Conservation (phyloP, 1,140 invertebrate genomes). For the Drosophila auraria region DNA sequence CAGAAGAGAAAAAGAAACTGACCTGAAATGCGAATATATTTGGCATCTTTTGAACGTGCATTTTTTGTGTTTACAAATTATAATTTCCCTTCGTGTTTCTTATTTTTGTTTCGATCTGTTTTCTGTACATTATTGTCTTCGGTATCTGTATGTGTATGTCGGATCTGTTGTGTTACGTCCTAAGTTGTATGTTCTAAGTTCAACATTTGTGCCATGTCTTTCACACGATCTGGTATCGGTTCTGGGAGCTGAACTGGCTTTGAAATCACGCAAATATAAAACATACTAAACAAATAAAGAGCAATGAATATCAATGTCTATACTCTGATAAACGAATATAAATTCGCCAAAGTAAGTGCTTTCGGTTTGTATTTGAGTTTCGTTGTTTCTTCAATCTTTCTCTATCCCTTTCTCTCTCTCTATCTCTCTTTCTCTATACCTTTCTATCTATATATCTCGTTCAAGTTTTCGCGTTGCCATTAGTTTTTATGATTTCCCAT, state of each 20-base stretch:
- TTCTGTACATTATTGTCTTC: slow-evolving; percentile 41
- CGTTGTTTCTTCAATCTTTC: slow-evolving; percentile 55
- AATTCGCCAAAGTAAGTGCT: slow-evolving; percentile 69
- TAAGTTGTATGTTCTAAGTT: slow-evolving; percentile 58
- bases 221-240: slow-evolving; percentile 47
- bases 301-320: slow-evolving; percentile 59
- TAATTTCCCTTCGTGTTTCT: slow-evolving; percentile 12
- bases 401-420: slow-evolving; percentile 30
- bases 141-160: slow-evolving; percentile 28
- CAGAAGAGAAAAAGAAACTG: slow-evolving; percentile 35
- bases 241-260: slow-evolving; percentile 29
- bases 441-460: slow-evolving; percentile 43
- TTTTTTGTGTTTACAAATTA: slow-evolving; percentile 30
- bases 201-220: slow-evolving; percentile 65
- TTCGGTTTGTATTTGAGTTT: slow-evolving; percentile 74
- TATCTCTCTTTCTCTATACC: slow-evolving; percentile 34
- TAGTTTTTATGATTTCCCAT: slow-evolving; percentile 60
- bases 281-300: slow-evolving; percentile 49
- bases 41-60: slow-evolving; percentile 40
- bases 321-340: slow-evolving; percentile 65
- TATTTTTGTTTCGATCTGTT: slow-evolving; percentile 31
- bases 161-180: slow-evolving; percentile 45
- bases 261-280: slow-evolving; percentile 53
- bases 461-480: slow-evolving; percentile 60
- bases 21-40: slow-evolving; percentile 41